A percentile compares a stretch with the other conserved stretches of the same genome.
phyloP scores from a whole-genome alignment of 2,888 invertebrate genomes.

The Poecilobothrus nobilitatus region DNA sequence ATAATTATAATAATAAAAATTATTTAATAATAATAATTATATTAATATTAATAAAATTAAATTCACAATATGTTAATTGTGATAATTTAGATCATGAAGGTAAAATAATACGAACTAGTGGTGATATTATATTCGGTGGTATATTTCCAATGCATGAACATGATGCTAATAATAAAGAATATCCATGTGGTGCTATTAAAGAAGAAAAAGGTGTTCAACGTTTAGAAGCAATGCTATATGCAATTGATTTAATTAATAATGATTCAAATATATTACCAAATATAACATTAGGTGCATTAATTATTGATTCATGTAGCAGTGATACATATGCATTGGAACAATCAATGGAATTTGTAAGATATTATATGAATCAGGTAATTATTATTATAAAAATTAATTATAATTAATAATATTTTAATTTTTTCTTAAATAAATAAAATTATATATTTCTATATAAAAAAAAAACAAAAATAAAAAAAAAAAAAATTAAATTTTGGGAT shows the following conservation, averaged over 20 bases:
- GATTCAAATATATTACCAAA: slow-evolving; percentile 52
- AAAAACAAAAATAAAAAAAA: too few species aligned
- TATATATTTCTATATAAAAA: too few species aligned
- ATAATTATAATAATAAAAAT: slow-evolving; percentile 7
- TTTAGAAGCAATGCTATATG: slow-evolving; percentile 60
- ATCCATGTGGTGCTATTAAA: slow-evolving; percentile 51
- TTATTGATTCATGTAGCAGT: slow-evolving; percentile 56
- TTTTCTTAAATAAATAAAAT: too few species aligned
- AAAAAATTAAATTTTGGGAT: too few species aligned
- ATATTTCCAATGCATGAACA: slow-evolving; percentile 62
- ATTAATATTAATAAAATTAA: not conserved
- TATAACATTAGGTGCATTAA: slow-evolving; percentile 52
- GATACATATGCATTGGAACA: slow-evolving; percentile 60
- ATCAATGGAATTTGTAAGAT: slow-evolving; percentile 57
- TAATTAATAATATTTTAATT: too few species aligned
- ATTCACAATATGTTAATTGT: slow-evolving; percentile 5
- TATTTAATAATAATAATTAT: not conserved
- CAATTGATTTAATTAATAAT: slow-evolving; percentile 56
- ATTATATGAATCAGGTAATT: slow-evolving; percentile 49
- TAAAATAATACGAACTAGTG: slow-evolving; percentile 42
- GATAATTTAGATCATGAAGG: slow-evolving; percentile 22
- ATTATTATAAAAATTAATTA: too few species aligned
- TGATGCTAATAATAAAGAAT: slow-evolving; percentile 39
- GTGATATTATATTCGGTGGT: slow-evolving; percentile 60
- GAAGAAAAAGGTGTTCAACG: slow-evolving; percentile 62